Conservation (phyloP, 1,140 invertebrate genomes). For the Macrocentrus cingulum region DNA sequence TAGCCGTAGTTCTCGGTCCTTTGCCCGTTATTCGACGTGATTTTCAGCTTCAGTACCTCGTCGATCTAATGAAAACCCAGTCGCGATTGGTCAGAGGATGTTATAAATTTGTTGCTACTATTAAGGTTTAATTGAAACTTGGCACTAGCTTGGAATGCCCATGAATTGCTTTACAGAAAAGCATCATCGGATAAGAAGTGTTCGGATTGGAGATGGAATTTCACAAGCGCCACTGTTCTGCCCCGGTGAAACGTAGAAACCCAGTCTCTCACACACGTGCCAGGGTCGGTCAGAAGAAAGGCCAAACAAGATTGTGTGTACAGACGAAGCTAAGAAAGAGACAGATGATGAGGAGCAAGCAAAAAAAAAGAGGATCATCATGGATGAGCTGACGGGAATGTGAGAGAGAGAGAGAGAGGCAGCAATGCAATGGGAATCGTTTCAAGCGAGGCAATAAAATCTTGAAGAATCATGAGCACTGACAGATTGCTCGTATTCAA, state of each 20-base stretch:
- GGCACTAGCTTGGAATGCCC: conserved; percentile 10
- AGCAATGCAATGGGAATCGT: conserved; percentile 8
- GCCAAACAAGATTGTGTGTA: too few relatives aligned
- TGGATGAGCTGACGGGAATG: too few relatives aligned
- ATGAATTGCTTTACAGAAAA: conserved; percentile 12
- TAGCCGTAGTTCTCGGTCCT: not conserved
- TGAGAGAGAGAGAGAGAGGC: not conserved
- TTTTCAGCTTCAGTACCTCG: too few relatives aligned
- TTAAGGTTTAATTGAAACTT: conserved; percentile 14
- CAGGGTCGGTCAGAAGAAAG: too few relatives aligned
- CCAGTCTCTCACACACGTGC: too few relatives aligned
- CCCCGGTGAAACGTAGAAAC: not conserved
- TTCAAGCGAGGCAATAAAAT: conserved; percentile 31
- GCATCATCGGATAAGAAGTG: conserved; percentile 15
- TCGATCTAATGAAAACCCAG: too few relatives aligned
- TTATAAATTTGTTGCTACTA: conserved; percentile 6
- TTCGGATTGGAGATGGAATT: not conserved
- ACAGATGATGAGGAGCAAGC: not conserved
- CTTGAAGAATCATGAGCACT: conserved; percentile 21
- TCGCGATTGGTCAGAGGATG: not conserved
- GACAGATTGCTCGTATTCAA: conserved; percentile 37
- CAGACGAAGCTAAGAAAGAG: too few relatives aligned
- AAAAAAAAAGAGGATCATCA: conserved; percentile 7
- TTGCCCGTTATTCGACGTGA: conserved; percentile 9
- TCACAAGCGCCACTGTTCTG: not conserved